A percentile compares a stretch with the other conserved stretches of the same genome.
Evolutionary conservation across 2,797 vertebrate species (phyloP).

Genomic region (Tenualosa ilisha): DNA sequence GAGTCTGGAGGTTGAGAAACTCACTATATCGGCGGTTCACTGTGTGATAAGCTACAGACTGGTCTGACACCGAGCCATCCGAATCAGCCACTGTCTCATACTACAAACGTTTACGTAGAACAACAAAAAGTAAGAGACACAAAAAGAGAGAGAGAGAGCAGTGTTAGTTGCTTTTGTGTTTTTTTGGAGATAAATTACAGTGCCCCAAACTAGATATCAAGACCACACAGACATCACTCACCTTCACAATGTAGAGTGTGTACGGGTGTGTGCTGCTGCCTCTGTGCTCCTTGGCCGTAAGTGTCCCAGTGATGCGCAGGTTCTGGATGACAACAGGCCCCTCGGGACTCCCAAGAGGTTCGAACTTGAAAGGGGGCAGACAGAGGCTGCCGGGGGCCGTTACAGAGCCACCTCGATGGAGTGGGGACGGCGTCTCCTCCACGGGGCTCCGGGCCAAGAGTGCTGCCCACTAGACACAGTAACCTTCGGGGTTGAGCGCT

Average conservation of each 20-base stretch:
- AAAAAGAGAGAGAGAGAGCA: not conserved
- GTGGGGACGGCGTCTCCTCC: slow-evolving; percentile 49
- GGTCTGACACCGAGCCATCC: slow-evolving; percentile 64
- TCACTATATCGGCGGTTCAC: slow-evolving; percentile 93
- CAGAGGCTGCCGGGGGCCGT: slow-evolving; percentile 58
- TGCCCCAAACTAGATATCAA: not conserved
- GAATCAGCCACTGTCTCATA: slow-evolving; percentile 81
- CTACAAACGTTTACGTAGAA: slow-evolving; percentile 63
- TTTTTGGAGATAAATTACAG: not conserved
- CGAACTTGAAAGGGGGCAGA: slow-evolving; percentile 77
- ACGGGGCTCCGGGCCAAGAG: slow-evolving; percentile 58
- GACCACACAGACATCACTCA: slow-evolving; percentile 52
- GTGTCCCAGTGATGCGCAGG: slow-evolving; percentile 84
- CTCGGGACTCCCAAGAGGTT: slow-evolving; percentile 73
- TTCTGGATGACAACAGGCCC: slow-evolving; percentile 82
- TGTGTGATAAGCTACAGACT: slow-evolving; percentile 78
- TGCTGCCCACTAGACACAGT: slow-evolving; percentile 52
- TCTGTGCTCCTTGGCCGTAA: slow-evolving; percentile 86
- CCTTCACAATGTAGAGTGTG: slow-evolving; percentile 93
- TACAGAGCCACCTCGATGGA: slow-evolving; percentile 38
- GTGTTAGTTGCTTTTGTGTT: not conserved
- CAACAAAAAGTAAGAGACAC: not conserved
- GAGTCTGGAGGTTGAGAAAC: slow-evolving; percentile 91
- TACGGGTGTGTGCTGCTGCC: slow-evolving; percentile 83
- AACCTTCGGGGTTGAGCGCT: slow-evolving; percentile 62